Evolutionary conservation across 1,140 invertebrate genomes (phyloP), one percentile per base, ranked within the genome.

Genomic region (Ganaspis sp.): DNA sequence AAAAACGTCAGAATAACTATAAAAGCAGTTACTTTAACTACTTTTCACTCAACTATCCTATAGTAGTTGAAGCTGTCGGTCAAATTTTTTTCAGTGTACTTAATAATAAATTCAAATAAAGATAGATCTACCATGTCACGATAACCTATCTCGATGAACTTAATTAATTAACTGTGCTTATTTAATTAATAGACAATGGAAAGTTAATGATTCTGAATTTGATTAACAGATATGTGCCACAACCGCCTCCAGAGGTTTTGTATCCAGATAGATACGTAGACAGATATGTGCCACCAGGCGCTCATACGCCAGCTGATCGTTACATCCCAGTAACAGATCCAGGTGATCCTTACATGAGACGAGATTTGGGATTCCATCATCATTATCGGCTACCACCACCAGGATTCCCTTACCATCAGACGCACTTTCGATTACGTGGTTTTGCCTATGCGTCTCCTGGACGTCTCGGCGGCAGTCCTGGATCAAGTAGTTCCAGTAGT

Each of bases 351-450:
- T 94, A 93, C 79, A 93, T 93, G 91, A 86, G 93, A 78, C 89
- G 93, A 3, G 93, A 93, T 80, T 88, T 94, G 12, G 92, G 92
- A 8, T 93, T 92, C 80, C 93, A 93, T 83, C 92, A 92, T 83
- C 92, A 92, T 80, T 94, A 93, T 80, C 91, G 93, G 86, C 89
- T 93, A 87, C 92, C 92, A 23, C 88, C 92, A 38, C 91, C 90
- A 0, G 88, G 87, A 12, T 90, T 89, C 74, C 85, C 88, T 70
- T 89, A 92, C 81, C 87, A 87, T 58, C 88, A 90, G 23, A 83
- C 88, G 8, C 88, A 90, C 73, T 91, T 87, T 75, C 87, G 90
- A 0, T 88, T 91, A 37, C 88, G 90, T 9, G 87, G 90, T 12
- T 88, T 90, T 69, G 84, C 88, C 1, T 91, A 91, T 49, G 84